A percentile compares a stretch with the other conserved stretches of the same genome.
Evolutionary conservation across 2,113 vertebrate species (phyloP).

Genomic region (Marcusenius ussheri): DNA sequence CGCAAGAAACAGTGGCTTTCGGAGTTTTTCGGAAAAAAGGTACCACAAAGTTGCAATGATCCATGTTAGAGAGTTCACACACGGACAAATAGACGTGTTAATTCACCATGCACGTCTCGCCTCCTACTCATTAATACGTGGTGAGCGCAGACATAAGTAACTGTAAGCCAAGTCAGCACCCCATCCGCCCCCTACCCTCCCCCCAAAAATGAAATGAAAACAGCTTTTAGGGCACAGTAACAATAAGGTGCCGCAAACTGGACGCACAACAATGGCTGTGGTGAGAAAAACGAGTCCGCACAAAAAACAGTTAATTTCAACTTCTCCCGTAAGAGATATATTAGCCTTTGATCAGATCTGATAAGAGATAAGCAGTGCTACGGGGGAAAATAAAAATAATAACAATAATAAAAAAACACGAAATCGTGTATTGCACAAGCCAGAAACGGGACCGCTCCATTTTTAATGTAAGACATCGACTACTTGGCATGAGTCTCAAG

Average conservation of each 20-base stretch:
- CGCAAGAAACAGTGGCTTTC: neutral
- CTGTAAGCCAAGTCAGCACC: neutral
- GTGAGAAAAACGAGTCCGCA: neutral
- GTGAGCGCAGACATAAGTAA: neutral
- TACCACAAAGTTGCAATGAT: neutral
- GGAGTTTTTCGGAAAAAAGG: neutral
- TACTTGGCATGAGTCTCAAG: neutral
- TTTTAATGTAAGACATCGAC: neutral
- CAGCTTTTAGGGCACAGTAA: neutral
- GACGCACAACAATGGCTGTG: constrained; percentile 4
- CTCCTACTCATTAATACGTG: constrained; percentile 3
- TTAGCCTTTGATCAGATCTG: neutral
- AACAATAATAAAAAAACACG: neutral
- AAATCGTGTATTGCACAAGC: neutral
- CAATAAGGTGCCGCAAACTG: neutral
- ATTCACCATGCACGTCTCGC: neutral
- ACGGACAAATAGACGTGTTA: neutral
- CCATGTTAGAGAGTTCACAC: neutral
- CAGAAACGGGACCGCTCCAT: neutral
- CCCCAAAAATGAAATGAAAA: neutral
- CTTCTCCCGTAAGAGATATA: neutral
- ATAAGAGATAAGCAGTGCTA: neutral
- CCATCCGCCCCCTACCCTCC: neutral
- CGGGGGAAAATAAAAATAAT: neutral
- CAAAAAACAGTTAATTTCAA: neutral